Percentiles rank a stretch among this genome's conserved stretches.
These are phyloP conservation scores for Neoniphon sammara DNA, from an alignment of 2,797 vertebrate genomes.

Conservation along the genomic window DNA sequence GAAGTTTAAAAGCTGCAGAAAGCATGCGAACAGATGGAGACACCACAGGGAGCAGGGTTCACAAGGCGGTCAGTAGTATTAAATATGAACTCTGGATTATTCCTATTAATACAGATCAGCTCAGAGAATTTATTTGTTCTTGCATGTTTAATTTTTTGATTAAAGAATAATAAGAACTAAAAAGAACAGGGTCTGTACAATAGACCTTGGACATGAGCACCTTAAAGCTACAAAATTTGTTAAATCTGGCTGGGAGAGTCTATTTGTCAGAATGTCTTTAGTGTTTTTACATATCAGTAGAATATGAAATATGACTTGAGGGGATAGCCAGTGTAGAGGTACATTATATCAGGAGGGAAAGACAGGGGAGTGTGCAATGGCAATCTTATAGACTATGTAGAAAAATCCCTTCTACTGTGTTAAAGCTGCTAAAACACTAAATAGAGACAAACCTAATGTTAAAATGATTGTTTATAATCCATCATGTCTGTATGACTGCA, in stretches of 20 bases:
- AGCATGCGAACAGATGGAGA: too few relatives aligned
- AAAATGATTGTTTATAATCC: slow-evolving; percentile 50
- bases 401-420: not conserved
- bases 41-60: too few relatives aligned
- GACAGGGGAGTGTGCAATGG: not conserved
- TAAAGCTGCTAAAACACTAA: slow-evolving; percentile 13
- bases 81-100: too few relatives aligned
- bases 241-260: not conserved
- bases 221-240: too few relatives aligned
- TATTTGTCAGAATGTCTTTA: not conserved
- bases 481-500: slow-evolving; percentile 37
- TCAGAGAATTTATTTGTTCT: too few relatives aligned
- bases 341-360: not conserved
- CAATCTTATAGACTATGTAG: not conserved
- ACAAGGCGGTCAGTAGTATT: too few relatives aligned
- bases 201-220: too few relatives aligned
- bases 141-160: too few relatives aligned
- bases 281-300: not conserved
- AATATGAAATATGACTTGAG: not conserved
- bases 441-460: slow-evolving; percentile 17
- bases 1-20: too few relatives aligned
- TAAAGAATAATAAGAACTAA: too few relatives aligned
- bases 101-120: too few relatives aligned
- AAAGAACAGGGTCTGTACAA: too few relatives aligned
- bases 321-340: not conserved